These are phyloP conservation scores for Melanotaenia pygmaea DNA, from an alignment of 2,797 vertebrate genomes.

Conservation along the genomic window DNA sequence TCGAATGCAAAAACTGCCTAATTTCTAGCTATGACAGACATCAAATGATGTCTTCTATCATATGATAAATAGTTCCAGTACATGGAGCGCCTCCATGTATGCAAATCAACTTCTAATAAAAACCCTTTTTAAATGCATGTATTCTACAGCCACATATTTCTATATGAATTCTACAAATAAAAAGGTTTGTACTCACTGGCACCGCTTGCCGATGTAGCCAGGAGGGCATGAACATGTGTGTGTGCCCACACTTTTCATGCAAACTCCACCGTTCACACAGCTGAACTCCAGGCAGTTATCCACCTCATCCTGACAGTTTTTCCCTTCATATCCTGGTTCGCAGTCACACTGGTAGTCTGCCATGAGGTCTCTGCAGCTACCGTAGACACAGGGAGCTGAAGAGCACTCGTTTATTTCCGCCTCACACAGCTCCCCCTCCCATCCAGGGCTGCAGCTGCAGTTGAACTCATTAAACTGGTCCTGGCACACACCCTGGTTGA, in stretches of 20 bases:
- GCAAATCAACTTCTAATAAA: too few species aligned
- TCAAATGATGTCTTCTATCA: too few species aligned
- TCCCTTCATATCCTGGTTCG: constrained; percentile 86
- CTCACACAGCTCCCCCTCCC: constrained; percentile 88
- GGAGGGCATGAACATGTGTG: constrained; percentile 86
- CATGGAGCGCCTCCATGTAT: too few species aligned
- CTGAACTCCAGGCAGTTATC: constrained; percentile 86
- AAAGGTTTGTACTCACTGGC: constrained; percentile 85
- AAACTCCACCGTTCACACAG: constrained; percentile 86
- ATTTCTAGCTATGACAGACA: too few species aligned
- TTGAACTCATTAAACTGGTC: constrained; percentile 90
- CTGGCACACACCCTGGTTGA: constrained; percentile 84
- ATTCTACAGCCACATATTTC: too few species aligned
- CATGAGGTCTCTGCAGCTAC: constrained; percentile 83
- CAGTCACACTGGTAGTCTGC: constrained; percentile 90
- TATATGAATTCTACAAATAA: background rate
- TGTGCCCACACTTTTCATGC: constrained; percentile 70
- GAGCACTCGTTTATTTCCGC: constrained; percentile 85
- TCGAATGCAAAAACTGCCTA: too few species aligned
- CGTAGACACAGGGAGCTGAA: constrained; percentile 84
- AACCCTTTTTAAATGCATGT: too few species aligned
- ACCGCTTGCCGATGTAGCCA: constrained; percentile 82
- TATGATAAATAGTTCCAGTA: too few species aligned
- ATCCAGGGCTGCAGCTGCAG: constrained; percentile 87
- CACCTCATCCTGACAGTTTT: constrained; percentile 85